These are phyloP conservation scores for Aphidius ervi DNA, from an alignment of 1,140 invertebrate species.

Conservation along the genomic window DNA sequence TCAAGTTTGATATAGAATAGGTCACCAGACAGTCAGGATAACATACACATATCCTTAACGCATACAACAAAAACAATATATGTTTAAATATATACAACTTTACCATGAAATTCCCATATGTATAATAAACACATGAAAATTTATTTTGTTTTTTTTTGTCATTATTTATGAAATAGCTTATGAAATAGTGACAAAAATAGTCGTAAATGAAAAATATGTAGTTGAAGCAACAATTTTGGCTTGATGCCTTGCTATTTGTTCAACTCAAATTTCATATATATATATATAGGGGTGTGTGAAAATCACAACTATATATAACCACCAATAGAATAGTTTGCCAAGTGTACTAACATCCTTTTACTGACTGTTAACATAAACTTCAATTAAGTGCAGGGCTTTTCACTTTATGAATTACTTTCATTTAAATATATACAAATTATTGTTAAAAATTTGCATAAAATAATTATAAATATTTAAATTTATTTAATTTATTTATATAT, in stretches of 20 bases:
- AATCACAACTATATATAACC: background rate
- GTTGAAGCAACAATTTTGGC: constrained; percentile 31
- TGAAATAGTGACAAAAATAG: background rate
- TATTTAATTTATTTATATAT: too few relatives aligned
- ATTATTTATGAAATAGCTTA: background rate
- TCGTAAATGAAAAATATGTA: constrained; percentile 17
- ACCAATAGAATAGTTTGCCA: constrained; percentile 7
- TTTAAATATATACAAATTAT: too few relatives aligned
- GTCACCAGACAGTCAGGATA: background rate
- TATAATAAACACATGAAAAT: too few relatives aligned
- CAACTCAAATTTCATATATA: too few relatives aligned
- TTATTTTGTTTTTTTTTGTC: too few relatives aligned
- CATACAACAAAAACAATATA: too few relatives aligned
- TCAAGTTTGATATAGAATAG: background rate
- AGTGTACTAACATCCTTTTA: constrained; percentile 12
- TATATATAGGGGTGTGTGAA: background rate
- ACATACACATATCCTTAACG: too few relatives aligned
- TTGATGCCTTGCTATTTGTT: background rate
- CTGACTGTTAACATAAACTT: constrained; percentile 26
- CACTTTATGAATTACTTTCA: too few relatives aligned
- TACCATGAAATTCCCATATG: too few relatives aligned
- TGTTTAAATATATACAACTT: too few relatives aligned
- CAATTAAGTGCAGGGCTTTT: constrained; percentile 18
- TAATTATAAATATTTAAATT: too few relatives aligned
- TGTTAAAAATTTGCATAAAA: too few relatives aligned